Evolutionary conservation across 2,888 invertebrate species (phyloP).

Genomic region (Tetheella fluctuosa): DNA sequence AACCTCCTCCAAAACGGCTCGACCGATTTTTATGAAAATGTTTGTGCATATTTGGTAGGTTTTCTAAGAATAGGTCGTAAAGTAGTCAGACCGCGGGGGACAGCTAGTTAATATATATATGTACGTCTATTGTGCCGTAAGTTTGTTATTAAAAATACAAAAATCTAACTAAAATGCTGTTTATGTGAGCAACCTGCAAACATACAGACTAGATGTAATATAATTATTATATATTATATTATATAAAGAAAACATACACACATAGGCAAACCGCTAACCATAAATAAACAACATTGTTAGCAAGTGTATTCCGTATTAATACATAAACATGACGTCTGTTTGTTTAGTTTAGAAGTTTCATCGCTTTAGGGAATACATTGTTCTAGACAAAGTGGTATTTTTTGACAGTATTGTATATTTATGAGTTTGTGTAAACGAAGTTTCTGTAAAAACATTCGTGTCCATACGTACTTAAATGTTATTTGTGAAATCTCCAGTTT

Average conservation of each 20-base stretch:
- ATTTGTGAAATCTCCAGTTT: background rate
- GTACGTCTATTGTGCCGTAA: too few relatives aligned
- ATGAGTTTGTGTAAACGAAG: background rate
- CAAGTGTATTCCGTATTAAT: conserved; percentile 8
- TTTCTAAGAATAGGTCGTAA: too few relatives aligned
- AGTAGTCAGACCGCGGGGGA: too few relatives aligned
- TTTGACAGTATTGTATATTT: background rate
- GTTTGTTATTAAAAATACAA: too few relatives aligned
- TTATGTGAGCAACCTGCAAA: too few relatives aligned
- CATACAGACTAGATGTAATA: background rate
- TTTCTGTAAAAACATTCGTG: background rate
- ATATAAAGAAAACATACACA: background rate
- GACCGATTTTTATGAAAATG: too few relatives aligned
- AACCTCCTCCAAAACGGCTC: too few relatives aligned
- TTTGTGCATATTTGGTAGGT: too few relatives aligned
- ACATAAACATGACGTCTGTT: conserved; percentile 7
- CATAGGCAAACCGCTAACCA: background rate
- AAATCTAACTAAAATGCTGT: too few relatives aligned
- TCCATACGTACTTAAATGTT: background rate
- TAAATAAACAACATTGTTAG: conserved; percentile 9
- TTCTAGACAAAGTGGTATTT: conserved; percentile 2
- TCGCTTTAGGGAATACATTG: conserved; percentile 3
- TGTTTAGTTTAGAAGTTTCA: conserved; percentile 7
- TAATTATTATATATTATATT: background rate
- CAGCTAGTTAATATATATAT: too few relatives aligned